phyloP scores from a whole-genome alignment of 1,140 invertebrate genomes.

The Cataglyphis hispanica region DNA sequence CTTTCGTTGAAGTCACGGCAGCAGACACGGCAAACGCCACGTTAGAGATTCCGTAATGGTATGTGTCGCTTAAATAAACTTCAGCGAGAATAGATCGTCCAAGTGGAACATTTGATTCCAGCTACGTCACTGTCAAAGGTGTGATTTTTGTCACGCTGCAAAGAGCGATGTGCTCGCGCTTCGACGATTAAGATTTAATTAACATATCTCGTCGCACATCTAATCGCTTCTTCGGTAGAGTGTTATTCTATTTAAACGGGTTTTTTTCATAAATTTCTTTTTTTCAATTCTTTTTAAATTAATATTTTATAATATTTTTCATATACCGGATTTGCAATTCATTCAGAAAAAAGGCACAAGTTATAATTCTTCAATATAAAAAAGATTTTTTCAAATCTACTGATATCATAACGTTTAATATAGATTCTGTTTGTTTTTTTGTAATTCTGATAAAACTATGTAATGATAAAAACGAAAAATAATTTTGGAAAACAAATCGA shows the following conservation, averaged over 20 bases:
- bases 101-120: constrained; percentile 59
- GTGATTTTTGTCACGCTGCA: constrained; percentile 8
- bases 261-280: not conserved
- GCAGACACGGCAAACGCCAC: constrained; percentile 43
- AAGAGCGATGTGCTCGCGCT: not conserved
- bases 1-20: constrained; percentile 53
- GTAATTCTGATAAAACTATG: not conserved
- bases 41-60: constrained; percentile 50
- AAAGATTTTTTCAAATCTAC: not conserved
- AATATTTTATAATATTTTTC: not conserved
- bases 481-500: not conserved
- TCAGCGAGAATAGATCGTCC: constrained; percentile 52
- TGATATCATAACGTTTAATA: no score
- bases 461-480: not conserved
- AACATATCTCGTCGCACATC: not conserved
- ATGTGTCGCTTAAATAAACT: constrained; percentile 58
- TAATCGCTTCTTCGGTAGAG: constrained; percentile 1
- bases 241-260: not conserved
- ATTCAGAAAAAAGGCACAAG: not conserved
- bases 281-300: not conserved
- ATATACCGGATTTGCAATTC: not conserved
- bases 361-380: not conserved
- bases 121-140: constrained; percentile 20
- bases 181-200: not conserved
- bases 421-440: no score